phyloP scores from a whole-genome alignment of 1,140 invertebrate species.

The Conus ventricosus region DNA sequence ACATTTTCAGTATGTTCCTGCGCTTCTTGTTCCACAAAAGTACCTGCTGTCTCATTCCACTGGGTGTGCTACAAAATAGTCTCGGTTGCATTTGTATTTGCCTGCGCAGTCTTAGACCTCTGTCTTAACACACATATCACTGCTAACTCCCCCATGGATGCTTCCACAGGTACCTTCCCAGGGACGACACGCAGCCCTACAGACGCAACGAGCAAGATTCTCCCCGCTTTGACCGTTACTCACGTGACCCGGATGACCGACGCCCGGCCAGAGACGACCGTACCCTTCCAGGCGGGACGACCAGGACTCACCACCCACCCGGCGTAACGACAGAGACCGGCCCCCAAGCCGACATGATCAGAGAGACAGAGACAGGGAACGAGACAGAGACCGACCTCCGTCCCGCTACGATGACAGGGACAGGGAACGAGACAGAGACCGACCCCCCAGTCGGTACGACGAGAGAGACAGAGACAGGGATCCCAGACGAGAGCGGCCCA shows the following conservation, averaged over 20 bases:
- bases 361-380: constrained; percentile 10
- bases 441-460: background rate
- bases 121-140: no score
- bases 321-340: background rate
- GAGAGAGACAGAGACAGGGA: background rate
- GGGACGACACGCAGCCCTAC: background rate
- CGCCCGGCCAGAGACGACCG: background rate
- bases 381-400: background rate
- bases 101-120: no score
- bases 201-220: constrained; percentile 23
- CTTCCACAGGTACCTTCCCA: background rate
- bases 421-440: background rate
- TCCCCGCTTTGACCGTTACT: background rate
- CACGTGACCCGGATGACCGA: constrained; percentile 14
- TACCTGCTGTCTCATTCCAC: no score
- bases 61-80: no score
- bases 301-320: background rate
- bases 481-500: background rate
- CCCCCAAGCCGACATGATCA: background rate
- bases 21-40: no score
- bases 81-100: no score
- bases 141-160: no score
- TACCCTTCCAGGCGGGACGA: constrained; percentile 13
- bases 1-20: no score
- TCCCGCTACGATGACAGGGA: background rate